Base-by-base conservation (phyloP, 2,888 invertebrate genomes). In the Heliconius charithonia region DNA sequence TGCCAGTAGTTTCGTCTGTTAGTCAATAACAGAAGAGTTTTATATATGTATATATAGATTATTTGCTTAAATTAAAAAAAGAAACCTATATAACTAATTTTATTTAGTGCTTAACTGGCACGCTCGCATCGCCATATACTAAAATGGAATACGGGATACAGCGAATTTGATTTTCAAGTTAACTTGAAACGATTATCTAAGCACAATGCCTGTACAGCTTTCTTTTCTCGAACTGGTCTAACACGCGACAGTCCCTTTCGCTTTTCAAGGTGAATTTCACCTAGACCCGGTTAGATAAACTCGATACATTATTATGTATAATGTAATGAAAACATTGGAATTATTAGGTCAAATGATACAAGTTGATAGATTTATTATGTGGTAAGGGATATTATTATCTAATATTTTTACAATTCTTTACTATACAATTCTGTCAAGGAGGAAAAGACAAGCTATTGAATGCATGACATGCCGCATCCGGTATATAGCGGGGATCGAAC, bases 181-280 rank as follows among this genome's bases (percentile, higher is more conserved):
- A n/a, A 73, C 25, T n/a, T 29, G 41, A 25, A 37, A 16, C 41
- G 73, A 79, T 75, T 75, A 56, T 75, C 77, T 77, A 71, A 66
- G 73, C 65, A 69, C 72, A 78, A 78, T 74, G 67, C 71, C 69
- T 62, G 71, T 63, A 63, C 41, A 76, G 81, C 82, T 82, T 83
- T 83, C 83, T 81, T 81, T 77, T 74, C 70, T 75, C 76, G 56
- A 73, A 77, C 83, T 81, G 81, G 84, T 77, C 79, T 37, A 59
- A 79, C 87, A 87, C 87, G 88, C 87, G 87, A 87, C 85, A 81
- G 83, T 87, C 85, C 93, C 93, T 94, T 93, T 94, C 94, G 93
- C 93, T 94, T 92, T 93, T 92, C 93, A 93, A 92, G 91, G 92
- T 91, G 90, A 93, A 93, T 93, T 93, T 93, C 94, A 92, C 93